Base-by-base conservation (phyloP, 1,140 invertebrate species). In the Olivierus martensii region DNA sequence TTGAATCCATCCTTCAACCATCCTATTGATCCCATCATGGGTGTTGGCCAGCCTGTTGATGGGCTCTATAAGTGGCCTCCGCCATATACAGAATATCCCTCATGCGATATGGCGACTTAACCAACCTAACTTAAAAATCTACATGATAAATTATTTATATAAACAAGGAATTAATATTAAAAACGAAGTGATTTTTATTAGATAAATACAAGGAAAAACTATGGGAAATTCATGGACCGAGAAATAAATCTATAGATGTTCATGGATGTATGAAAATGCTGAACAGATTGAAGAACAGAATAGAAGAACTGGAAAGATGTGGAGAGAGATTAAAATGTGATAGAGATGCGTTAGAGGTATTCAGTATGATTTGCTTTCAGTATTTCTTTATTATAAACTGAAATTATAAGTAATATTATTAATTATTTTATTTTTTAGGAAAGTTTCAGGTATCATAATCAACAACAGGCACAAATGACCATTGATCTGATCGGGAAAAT, bases 181-280 rank as follows among this genome's bases (percentile, higher is more conserved):
- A 7, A 38, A 46, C 10, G 2, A 48, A 17, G 46, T 1, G 10
- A 18, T 4, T 37, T 1, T 28, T 42, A 39, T 2, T 17, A 55
- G 53, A 55, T 19, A 28, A 42, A 2, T 55, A 55, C 15, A 19
- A 44, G 4, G 53, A 50, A 37, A 55, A 55, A 22, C 17, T 55
- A 14, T 55, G 53, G 53, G 53, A 55, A 22, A 42, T 55, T 44
- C 53, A 55, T 21, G 37, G 46, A 43, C 49, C 50, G 14, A 49
- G 53, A 5, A 42, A 39, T 2, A 51, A 43, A 4, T 49, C 53
- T 0, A 35, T 48, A 38, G 53, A 55, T 14, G 44, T 55, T 1
- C 35, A 38, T 3, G 36, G 49, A 12, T 55, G 53, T 5, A 28
- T 49, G 3, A 36, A 36, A 2, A 51, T 47, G 4, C 51, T 55